Conservation (phyloP, 2,888 invertebrate species). For the Troglohyphantes excavatus region DNA sequence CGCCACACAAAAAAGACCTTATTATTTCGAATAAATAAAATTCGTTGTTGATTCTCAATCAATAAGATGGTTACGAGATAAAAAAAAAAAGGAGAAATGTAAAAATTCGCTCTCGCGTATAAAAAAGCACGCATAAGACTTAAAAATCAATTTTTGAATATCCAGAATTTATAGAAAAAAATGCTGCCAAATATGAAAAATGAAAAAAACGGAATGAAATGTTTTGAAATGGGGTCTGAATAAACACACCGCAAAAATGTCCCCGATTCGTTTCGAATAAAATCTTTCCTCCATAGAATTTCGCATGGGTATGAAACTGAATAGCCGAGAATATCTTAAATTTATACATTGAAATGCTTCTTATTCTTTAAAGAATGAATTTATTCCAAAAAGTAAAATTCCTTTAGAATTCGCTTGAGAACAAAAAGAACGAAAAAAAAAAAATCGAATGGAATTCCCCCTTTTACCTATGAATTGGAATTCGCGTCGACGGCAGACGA, state of each 20-base stretch:
- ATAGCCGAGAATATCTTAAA: not conserved
- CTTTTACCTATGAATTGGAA: slow-evolving; percentile 31
- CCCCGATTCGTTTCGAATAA: not conserved
- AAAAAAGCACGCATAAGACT: not conserved
- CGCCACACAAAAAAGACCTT: not conserved
- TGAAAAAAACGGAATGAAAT: slow-evolving; percentile 1
- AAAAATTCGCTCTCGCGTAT: not conserved
- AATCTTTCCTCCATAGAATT: not conserved
- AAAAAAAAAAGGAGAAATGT: not conserved
- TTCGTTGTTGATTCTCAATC: not conserved
- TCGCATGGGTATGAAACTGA: not conserved
- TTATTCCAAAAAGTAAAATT: not conserved
- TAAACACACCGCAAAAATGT: not conserved
- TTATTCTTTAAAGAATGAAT: slow-evolving; percentile 4
- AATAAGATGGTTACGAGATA: slow-evolving; percentile 2
- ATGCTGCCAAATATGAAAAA: not conserved
- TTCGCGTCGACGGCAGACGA: slow-evolving; percentile 39
- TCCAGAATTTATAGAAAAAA: not conserved
- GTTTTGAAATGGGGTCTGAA: slow-evolving; percentile 1
- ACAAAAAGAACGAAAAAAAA: slow-evolving; percentile 21
- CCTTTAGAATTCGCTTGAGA: not conserved
- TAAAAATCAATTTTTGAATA: slow-evolving; percentile 9
- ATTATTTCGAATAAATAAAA: slow-evolving; percentile 1
- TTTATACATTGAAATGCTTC: slow-evolving; percentile 2
- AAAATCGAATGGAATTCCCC: slow-evolving; percentile 19